Evolutionary conservation across 2,113 vertebrate species (phyloP).

Genomic region (Platysternon megacephalum): DNA sequence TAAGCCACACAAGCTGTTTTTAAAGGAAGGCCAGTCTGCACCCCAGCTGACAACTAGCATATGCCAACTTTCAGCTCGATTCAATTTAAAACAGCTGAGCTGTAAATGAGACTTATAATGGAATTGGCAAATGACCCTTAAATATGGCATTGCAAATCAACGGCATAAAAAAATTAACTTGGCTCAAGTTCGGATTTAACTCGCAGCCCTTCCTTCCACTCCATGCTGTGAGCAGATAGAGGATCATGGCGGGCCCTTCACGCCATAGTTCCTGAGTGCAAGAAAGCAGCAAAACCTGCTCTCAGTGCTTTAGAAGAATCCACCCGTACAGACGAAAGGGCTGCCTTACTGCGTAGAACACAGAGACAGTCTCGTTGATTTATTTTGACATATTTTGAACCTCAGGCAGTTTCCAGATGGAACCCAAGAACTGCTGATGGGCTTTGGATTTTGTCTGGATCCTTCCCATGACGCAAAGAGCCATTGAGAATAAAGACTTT

Average conservation of each 20-base stretch:
- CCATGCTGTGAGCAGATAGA: accelerated
- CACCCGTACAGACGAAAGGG: not conserved
- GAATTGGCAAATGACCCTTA: conserved; percentile 58
- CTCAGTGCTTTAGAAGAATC: not conserved
- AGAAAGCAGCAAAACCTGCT: not conserved
- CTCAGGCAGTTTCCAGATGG: conserved; percentile 54
- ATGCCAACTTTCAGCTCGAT: conserved; percentile 5
- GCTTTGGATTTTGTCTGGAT: conserved; percentile 51
- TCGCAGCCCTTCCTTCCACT: accelerated
- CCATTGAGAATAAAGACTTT: conserved; percentile 16
- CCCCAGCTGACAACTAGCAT: not conserved
- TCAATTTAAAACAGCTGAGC: conserved; percentile 60
- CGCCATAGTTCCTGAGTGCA: accelerated
- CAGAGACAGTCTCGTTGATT: not conserved
- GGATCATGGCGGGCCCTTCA: not conserved
- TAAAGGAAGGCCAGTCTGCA: not conserved
- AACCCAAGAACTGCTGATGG: conserved; percentile 55
- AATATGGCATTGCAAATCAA: accelerated
- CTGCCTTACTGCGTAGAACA: not conserved
- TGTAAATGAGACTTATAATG: conserved; percentile 67
- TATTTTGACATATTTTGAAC: conserved; percentile 6
- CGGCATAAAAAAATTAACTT: conserved; percentile 13
- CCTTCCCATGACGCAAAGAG: conserved; percentile 41
- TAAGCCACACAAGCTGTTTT: not conserved
- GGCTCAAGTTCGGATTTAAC: not conserved